These are phyloP conservation scores for Cryptus armator DNA, from an alignment of 2,888 invertebrate species.

Conservation along the genomic window DNA sequence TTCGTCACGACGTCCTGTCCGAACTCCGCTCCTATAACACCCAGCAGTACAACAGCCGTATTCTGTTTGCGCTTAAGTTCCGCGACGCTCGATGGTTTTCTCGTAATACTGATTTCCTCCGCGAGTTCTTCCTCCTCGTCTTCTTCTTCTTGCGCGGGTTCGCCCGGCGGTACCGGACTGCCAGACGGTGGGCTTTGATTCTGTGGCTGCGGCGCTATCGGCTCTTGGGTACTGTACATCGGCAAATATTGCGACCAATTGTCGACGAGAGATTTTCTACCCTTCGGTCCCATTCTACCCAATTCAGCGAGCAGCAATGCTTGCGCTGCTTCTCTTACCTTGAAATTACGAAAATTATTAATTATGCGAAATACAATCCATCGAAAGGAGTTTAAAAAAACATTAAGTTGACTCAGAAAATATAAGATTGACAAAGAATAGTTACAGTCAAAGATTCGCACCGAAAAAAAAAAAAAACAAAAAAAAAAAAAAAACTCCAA, in stretches of 20 bases:
- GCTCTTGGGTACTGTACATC: constrained; percentile 92
- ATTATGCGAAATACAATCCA: not conserved
- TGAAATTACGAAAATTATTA: constrained; percentile 28
- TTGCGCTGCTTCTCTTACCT: constrained; percentile 97
- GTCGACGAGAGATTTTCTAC: constrained; percentile 96
- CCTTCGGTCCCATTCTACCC: constrained; percentile 94
- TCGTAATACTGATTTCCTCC: constrained; percentile 88
- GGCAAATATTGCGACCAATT: constrained; percentile 98
- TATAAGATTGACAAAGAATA: not conserved
- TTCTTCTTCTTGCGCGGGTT: constrained; percentile 88
- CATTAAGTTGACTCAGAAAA: not conserved
- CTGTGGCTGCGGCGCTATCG: constrained; percentile 89
- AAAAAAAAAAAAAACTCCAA: too few relatives aligned
- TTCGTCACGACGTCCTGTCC: constrained; percentile 96
- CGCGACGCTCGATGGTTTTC: constrained; percentile 94
- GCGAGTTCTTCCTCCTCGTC: constrained; percentile 94
- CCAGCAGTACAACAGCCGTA: constrained; percentile 97
- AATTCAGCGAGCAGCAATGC: constrained; percentile 97
- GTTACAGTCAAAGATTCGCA: too few relatives aligned
- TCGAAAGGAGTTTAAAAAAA: not conserved
- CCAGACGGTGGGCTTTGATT: constrained; percentile 84
- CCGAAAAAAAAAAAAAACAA: too few relatives aligned
- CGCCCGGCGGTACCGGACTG: constrained; percentile 81
- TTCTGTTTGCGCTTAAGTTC: constrained; percentile 97
- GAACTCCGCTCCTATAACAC: constrained; percentile 99